Evolutionary conservation across 1,140 invertebrate genomes (phyloP).

Genomic region (Diorhabda sublineata): DNA sequence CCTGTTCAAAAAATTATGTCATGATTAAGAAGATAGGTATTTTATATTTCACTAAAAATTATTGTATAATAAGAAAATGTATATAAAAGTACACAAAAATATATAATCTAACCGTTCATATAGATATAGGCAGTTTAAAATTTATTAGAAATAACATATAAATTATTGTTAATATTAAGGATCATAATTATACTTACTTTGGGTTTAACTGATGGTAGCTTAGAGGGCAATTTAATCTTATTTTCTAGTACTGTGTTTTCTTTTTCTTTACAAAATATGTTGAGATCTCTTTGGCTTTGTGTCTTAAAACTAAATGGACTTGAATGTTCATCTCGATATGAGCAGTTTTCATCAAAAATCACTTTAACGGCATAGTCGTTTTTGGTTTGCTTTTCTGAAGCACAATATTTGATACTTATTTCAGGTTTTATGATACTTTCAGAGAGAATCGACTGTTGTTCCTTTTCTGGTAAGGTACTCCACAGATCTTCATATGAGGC

Average conservation of each 20-base stretch:
- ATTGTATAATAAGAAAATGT: no score
- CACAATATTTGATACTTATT: slow-evolving; percentile 62
- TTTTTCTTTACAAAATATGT: slow-evolving; percentile 42
- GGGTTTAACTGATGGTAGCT: slow-evolving; percentile 21
- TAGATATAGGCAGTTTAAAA: no score
- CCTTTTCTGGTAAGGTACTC: slow-evolving; percentile 60
- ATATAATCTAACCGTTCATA: no score
- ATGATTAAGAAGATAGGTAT: no score
- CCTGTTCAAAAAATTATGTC: no score
- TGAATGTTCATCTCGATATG: slow-evolving; percentile 71
- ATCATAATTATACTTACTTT: slow-evolving; percentile 16
- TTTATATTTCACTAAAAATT: no score
- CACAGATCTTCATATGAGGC: slow-evolving; percentile 67
- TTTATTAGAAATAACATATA: no score
- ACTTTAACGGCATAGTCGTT: slow-evolving; percentile 49
- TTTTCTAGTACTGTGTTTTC: neutral
- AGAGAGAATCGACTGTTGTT: slow-evolving; percentile 69
- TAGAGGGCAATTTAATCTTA: neutral
- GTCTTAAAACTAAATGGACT: slow-evolving; percentile 76
- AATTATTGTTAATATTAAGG: no score
- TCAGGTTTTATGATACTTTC: slow-evolving; percentile 74
- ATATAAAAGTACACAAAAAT: no score
- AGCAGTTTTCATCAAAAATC: slow-evolving; percentile 52
- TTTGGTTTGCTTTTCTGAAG: slow-evolving; percentile 48
- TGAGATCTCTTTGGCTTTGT: slow-evolving; percentile 70